A percentile compares a stretch with the other conserved stretches of the same genome.
These are phyloP conservation scores for Danaus melanippus DNA, from an alignment of 1,140 invertebrate species.

Conservation along the genomic window DNA sequence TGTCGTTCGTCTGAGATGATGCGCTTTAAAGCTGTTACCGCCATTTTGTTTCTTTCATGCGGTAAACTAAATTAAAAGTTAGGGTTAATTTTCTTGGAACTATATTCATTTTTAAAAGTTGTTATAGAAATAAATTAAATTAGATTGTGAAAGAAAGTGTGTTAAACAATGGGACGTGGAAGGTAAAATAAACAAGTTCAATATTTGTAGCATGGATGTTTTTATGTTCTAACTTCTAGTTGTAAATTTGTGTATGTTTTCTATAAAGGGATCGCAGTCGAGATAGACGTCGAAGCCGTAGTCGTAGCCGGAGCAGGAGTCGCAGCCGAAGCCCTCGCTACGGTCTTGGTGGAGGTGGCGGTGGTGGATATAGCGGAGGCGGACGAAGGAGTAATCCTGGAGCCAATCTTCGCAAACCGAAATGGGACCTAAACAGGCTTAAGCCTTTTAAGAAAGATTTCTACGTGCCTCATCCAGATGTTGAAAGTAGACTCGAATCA, in stretches of 20 bases:
- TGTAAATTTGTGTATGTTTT: constrained; percentile 6
- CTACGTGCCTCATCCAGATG: constrained; percentile 85
- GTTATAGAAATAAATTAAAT: too few species aligned
- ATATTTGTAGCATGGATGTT: constrained; percentile 1
- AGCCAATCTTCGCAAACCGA: constrained; percentile 76
- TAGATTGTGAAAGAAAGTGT: neutral
- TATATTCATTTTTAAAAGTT: too few species aligned
- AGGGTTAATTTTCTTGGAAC: too few species aligned
- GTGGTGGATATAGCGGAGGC: constrained; percentile 72
- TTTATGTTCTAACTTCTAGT: neutral
- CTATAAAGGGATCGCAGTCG: constrained; percentile 52
- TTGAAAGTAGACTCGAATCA: constrained; percentile 77
- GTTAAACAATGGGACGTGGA: constrained; percentile 48
- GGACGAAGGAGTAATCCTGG: constrained; percentile 72
- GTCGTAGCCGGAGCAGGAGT: constrained; percentile 59
- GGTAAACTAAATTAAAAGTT: constrained; percentile 9
- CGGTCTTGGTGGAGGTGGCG: constrained; percentile 55
- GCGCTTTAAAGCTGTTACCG: constrained; percentile 10
- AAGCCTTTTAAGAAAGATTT: constrained; percentile 95
- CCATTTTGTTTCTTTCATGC: constrained; percentile 47
- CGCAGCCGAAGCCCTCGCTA: constrained; percentile 59
- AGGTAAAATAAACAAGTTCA: constrained; percentile 37
- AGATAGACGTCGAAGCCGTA: constrained; percentile 58
- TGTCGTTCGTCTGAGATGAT: neutral
- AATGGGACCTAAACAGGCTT: constrained; percentile 84